Evolutionary conservation across 1,140 invertebrate species (phyloP).

Genomic region (Polyergus mexicanus): DNA sequence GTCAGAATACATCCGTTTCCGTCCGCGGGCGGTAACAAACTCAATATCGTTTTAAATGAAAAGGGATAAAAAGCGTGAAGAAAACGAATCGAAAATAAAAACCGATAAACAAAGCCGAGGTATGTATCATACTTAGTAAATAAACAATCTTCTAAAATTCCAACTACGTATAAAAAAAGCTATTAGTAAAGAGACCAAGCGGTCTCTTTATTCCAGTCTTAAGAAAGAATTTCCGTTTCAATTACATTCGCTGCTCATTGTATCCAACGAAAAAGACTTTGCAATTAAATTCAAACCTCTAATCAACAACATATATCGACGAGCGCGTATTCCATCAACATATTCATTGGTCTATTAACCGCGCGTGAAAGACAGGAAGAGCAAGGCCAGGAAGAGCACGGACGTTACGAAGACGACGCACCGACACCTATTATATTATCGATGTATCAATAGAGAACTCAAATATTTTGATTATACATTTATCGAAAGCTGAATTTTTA

Average conservation of each 20-base stretch:
- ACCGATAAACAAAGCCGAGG: too few species aligned
- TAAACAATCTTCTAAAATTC: too few species aligned
- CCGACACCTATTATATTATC: conserved; percentile 65
- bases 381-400: conserved; percentile 56
- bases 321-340: conserved; percentile 72
- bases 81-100: too few species aligned
- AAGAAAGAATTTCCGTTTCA: conserved; percentile 61
- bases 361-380: conserved; percentile 54
- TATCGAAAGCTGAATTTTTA: not conserved
- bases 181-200: too few species aligned
- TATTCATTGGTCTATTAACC: conserved; percentile 76
- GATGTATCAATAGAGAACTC: conserved; percentile 65
- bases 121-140: too few species aligned
- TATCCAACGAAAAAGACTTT: conserved; percentile 55
- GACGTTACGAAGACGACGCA: conserved; percentile 61
- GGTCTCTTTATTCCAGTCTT: conserved; percentile 45
- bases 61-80: too few species aligned
- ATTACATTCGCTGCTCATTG: conserved; percentile 69
- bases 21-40: too few species aligned
- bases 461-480: conserved; percentile 48
- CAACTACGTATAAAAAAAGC: too few species aligned
- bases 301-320: conserved; percentile 64
- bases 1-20: too few species aligned
- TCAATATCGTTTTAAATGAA: too few species aligned
- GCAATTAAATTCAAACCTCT: conserved; percentile 72